A percentile compares a stretch with the other conserved stretches of the same genome.
These are phyloP conservation scores for Ammospiza nelsoni DNA, from an alignment of 2,113 vertebrate genomes.

Conservation along the genomic window DNA sequence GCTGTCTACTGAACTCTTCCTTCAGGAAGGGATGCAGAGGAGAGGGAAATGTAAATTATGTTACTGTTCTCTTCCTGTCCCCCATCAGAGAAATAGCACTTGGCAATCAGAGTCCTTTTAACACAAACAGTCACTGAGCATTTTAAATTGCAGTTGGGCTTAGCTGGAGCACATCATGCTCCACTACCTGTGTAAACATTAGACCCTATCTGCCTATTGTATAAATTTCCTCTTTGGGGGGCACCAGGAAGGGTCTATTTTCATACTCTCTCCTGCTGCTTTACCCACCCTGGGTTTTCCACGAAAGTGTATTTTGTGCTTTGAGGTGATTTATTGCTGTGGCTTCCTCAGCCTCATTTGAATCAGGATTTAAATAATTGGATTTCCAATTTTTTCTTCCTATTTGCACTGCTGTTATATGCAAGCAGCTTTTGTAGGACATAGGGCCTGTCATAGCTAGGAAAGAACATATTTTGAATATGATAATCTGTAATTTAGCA, in stretches of 20 bases:
- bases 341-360: neutral
- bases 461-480: neutral
- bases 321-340: slow-evolving; percentile 6
- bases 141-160: neutral
- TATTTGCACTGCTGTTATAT: neutral
- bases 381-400: neutral
- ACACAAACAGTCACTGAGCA: neutral
- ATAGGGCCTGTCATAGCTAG: neutral
- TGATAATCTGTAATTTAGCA: neutral
- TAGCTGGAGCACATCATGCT: neutral
- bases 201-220: neutral
- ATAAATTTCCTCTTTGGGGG: neutral
- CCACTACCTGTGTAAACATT: neutral
- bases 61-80: neutral
- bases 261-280: neutral
- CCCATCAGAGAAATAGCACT: neutral
- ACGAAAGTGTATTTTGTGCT: neutral
- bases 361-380: slow-evolving; percentile 7
- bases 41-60: neutral
- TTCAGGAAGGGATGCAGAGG: neutral
- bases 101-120: slow-evolving; percentile 2
- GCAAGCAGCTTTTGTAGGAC: slow-evolving; percentile 6
- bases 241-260: neutral
- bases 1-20: neutral
- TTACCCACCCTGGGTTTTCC: neutral